Percentiles rank a stretch among this genome's conserved stretches.
These are phyloP conservation scores for Smutsia temminckii DNA, from an alignment of 2,797 vertebrate species.

Conservation along the genomic window DNA sequence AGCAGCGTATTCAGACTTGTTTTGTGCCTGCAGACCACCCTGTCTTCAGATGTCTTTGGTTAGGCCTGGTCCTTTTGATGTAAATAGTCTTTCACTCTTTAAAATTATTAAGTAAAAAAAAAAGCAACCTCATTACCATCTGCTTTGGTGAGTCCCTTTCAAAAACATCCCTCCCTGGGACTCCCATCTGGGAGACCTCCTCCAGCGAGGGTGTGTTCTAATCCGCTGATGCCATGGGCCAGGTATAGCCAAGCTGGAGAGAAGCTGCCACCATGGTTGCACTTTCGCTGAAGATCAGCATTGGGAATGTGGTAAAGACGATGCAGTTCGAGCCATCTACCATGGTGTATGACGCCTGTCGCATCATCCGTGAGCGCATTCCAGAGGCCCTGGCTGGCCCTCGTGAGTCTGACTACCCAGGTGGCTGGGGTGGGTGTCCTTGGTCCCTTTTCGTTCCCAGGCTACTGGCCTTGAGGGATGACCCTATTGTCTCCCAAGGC, in stretches of 20 bases:
- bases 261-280: conserved; percentile 94
- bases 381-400: conserved; percentile 95
- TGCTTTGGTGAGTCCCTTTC: not conserved
- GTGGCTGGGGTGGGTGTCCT: not conserved
- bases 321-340: conserved; percentile 99
- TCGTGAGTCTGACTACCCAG: conserved; percentile 87
- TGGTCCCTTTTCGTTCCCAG: not conserved
- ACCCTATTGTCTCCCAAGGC: not conserved
- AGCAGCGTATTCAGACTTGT: not conserved
- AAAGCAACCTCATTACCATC: not conserved
- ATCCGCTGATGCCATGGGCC: not conserved
- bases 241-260: conserved; percentile 82
- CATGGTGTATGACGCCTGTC: conserved; percentile 97
- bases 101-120: conserved; percentile 34
- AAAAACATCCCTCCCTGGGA: not conserved
- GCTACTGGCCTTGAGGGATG: not conserved
- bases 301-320: conserved; percentile 98
- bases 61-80: not conserved
- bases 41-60: not conserved
- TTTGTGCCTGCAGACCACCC: not conserved
- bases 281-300: conserved; percentile 97
- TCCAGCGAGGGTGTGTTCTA: not conserved
- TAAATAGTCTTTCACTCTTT: conserved; percentile 10
- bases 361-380: conserved; percentile 95
- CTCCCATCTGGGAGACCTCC: not conserved